Conservation (phyloP, 1,140 invertebrate species). For the Drosophila insularis region DNA sequence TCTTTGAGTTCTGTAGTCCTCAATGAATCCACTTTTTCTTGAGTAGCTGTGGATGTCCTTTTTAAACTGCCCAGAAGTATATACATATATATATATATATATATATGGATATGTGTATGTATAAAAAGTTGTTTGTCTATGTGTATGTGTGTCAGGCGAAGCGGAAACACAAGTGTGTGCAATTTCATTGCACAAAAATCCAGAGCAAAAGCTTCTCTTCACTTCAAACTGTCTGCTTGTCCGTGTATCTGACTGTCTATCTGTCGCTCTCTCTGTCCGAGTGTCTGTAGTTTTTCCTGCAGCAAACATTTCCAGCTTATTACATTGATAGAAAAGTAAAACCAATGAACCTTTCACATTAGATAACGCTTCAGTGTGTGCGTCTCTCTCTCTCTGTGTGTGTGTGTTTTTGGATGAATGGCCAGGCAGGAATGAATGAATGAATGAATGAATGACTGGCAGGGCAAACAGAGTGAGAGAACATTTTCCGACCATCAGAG, state of each 20-base stretch:
- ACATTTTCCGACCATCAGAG: constrained; percentile 8
- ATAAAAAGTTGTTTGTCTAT: constrained; percentile 26
- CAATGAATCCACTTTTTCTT: constrained; percentile 33
- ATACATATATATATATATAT: neutral
- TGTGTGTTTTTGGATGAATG: constrained; percentile 60
- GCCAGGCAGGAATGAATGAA: constrained; percentile 57
- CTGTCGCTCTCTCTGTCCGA: neutral
- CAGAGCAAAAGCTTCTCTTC: constrained; percentile 47
- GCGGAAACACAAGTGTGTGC: constrained; percentile 75
- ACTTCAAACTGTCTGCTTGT: constrained; percentile 50
- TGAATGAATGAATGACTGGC: constrained; percentile 62
- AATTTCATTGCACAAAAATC: constrained; percentile 71
- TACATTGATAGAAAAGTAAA: constrained; percentile 81
- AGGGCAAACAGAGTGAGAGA: constrained; percentile 45
- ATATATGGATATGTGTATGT: constrained; percentile 2
- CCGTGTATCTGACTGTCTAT: constrained; percentile 25
- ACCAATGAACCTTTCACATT: constrained; percentile 81
- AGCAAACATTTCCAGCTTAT: constrained; percentile 79
- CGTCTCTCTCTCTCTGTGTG: too few relatives aligned
- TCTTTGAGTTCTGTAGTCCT: constrained; percentile 49
- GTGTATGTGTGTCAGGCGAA: constrained; percentile 52
- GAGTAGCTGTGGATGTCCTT: constrained; percentile 24
- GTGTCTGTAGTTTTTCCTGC: constrained; percentile 15
- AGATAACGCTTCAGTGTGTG: constrained; percentile 64
- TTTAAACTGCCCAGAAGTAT: constrained; percentile 6